Base-by-base conservation (phyloP, 2,797 vertebrate genomes). In the Sebastes goodei region DNA sequence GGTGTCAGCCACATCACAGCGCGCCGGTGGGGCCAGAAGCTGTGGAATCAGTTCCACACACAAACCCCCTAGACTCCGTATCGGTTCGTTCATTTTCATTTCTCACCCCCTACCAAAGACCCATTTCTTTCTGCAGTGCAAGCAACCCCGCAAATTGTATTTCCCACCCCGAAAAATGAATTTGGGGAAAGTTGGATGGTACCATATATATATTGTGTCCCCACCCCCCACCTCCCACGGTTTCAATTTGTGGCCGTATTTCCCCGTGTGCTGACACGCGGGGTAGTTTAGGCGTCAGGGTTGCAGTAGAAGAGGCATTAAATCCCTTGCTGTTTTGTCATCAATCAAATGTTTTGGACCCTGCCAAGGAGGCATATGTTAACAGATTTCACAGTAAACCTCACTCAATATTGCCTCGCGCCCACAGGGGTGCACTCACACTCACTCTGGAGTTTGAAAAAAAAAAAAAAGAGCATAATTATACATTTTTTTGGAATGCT, bases 261-360 rank as follows among this genome's bases (percentile, higher is more conserved):
- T 92, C 76, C 69, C 59, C 49, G n/a, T 21, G 46, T 77, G 72
- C 81, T 81, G 86, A 90, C 80, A 79, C 42, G 4, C 7, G 38
- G 42, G 81, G 27, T 61, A 10, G 70, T 79, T 82, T 38, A 69
- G 38, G 76, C 15, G 27, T 89, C 35, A 14, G 66, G 73, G 73
- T 64, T 38, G 23, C 83, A 71, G 76, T 76, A 77, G 86, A 84
- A 46, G 82, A 87, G 35, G 81, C 80, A 87, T 87, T 93, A 80
- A 83, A 90, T 85, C 85, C 76, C 86, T 60, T 9, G 60, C 74
- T 62, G 78, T 81, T 88, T 81, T 81, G 68, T 92, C 86, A 93
- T 93, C 89, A 91, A 86, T 89, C 90, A 92, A 85, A 81, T 88
- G 86, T 89, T 90, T 90, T 90, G 84, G 71, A 74, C 10, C 46